A percentile compares a stretch with the other conserved stretches of the same genome.
Conservation (phyloP, 2,797 vertebrate genomes). For the Hapalemur alaotrensis region DNA sequence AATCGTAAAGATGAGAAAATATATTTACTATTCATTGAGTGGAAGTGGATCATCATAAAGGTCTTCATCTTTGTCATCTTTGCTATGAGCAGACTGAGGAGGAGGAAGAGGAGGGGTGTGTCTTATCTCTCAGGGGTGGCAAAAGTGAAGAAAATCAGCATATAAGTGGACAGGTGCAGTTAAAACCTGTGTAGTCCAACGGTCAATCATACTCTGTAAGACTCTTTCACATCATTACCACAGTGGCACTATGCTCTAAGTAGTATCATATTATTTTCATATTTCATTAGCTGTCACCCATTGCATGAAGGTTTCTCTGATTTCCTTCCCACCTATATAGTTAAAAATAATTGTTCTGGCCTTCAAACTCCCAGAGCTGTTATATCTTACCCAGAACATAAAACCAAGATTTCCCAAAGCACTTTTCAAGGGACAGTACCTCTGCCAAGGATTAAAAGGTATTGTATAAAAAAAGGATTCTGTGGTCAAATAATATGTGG, state of each 20-base stretch:
- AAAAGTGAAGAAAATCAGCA: neutral
- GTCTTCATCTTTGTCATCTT: neutral
- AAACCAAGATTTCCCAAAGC: neutral
- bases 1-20: neutral
- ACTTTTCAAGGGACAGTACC: neutral
- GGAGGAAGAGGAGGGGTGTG: no score
- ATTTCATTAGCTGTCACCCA: conserved; percentile 32
- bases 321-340: conserved; percentile 16
- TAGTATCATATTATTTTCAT: neutral
- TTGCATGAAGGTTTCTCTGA: neutral
- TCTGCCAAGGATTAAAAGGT: neutral
- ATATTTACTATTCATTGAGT: neutral
- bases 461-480: neutral
- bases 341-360: conserved; percentile 48
- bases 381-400: neutral
- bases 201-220: neutral
- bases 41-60: neutral
- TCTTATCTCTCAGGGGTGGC: neutral
- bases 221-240: neutral
- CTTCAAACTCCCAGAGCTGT: neutral
- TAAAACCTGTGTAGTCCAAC: neutral
- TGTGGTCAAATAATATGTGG: neutral
- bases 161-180: neutral
- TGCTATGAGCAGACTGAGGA: neutral
- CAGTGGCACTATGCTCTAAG: neutral